These are phyloP conservation scores for Trematomus bernacchii DNA, from an alignment of 2,797 vertebrate genomes.

Conservation along the genomic window DNA sequence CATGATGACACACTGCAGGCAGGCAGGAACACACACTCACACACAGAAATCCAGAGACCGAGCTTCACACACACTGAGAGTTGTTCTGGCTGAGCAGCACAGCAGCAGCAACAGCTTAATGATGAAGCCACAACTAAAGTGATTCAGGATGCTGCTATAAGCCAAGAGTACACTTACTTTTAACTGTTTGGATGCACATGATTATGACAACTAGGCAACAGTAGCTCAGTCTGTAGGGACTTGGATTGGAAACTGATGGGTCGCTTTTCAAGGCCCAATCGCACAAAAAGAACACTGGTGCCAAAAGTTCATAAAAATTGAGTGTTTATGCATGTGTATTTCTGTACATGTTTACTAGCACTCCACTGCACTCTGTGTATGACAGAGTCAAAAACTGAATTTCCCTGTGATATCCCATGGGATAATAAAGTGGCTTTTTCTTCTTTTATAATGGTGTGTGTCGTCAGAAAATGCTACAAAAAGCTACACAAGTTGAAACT, in stretches of 20 bases:
- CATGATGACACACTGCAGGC: constrained; percentile 42
- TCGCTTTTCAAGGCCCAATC: no score
- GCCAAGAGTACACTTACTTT: neutral
- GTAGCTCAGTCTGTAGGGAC: no score
- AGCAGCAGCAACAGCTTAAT: neutral
- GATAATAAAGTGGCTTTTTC: no score
- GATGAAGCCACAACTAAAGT: neutral
- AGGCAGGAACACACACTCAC: constrained; percentile 7
- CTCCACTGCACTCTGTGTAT: no score
- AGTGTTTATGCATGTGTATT: no score
- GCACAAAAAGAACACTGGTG: no score
- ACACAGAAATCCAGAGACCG: neutral
- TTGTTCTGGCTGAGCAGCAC: constrained; percentile 4
- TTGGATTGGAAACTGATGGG: no score
- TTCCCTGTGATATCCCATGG: no score
- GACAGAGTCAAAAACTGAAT: no score
- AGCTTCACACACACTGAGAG: neutral
- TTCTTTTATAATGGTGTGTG: neutral
- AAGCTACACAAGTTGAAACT: neutral
- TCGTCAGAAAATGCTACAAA: neutral
- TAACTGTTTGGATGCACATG: neutral
- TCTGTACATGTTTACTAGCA: no score
- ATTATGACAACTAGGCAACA: no score
- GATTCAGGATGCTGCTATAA: neutral
- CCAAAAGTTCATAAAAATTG: no score